Evolutionary conservation across 2,113 vertebrate species (phyloP).

Genomic region (Theristicus caerulescens): DNA sequence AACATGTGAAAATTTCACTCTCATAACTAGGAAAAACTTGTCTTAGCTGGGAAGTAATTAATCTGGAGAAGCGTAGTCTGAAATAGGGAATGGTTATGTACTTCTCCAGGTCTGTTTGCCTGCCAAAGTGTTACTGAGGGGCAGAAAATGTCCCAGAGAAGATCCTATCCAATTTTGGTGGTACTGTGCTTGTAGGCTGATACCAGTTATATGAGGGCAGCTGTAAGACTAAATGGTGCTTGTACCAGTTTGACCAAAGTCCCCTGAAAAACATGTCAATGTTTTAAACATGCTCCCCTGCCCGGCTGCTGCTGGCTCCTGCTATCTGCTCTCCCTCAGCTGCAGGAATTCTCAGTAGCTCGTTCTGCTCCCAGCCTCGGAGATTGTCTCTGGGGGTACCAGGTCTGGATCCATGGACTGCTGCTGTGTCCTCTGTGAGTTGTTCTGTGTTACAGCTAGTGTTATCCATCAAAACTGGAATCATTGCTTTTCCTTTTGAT

Average conservation of each 20-base stretch:
- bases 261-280: background rate
- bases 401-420: background rate
- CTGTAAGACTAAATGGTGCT: background rate
- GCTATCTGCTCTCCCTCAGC: background rate
- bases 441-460: background rate
- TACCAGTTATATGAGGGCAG: background rate
- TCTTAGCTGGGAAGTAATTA: background rate
- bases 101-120: background rate
- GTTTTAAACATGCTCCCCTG: background rate
- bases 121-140: background rate
- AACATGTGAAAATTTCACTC: background rate
- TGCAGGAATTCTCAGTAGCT: background rate
- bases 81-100: background rate
- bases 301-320: background rate
- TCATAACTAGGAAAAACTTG: background rate
- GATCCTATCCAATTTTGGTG: background rate
- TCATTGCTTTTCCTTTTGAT: background rate
- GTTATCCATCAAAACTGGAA: background rate
- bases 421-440: background rate
- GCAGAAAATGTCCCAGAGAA: background rate
- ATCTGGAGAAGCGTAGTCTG: background rate
- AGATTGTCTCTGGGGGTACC: background rate
- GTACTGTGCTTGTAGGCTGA: background rate
- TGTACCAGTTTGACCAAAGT: background rate
- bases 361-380: accelerated